These are phyloP conservation scores for Drosophila erecta DNA, from an alignment of 1,140 invertebrate genomes.

Conservation along the genomic window DNA sequence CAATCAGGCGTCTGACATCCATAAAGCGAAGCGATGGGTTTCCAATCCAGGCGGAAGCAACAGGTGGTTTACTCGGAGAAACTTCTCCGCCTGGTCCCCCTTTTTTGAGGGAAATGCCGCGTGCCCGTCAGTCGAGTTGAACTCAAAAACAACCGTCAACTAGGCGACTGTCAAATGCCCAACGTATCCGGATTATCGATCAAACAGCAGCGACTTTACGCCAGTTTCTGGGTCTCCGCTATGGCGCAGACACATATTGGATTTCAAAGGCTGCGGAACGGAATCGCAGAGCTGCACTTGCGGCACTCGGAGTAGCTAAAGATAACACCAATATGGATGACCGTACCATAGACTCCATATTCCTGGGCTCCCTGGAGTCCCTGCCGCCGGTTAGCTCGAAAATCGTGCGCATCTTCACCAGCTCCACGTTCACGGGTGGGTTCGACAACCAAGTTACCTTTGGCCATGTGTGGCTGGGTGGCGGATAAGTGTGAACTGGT, in stretches of 20 bases:
- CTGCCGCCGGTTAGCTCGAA: conserved; percentile 98
- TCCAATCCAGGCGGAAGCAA: conserved; percentile 55
- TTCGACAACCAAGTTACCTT: conserved; percentile 2
- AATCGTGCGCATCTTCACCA: conserved; percentile 99
- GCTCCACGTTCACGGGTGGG: conserved; percentile 98
- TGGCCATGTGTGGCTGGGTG: background rate
- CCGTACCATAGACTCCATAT: conserved; percentile 94
- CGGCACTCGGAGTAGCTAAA: conserved; percentile 16
- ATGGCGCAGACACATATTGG: conserved; percentile 69
- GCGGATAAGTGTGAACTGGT: conserved; percentile 34
- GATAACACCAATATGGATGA: conserved; percentile 90
- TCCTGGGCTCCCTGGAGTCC: conserved; percentile 94
- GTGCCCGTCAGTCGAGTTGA: conserved; percentile 57
- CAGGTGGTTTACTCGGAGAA: conserved; percentile 50
- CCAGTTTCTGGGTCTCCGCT: conserved; percentile 68
- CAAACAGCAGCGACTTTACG: conserved; percentile 75
- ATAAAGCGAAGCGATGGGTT: conserved; percentile 41
- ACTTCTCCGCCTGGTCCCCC: background rate
- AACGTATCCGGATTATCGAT: conserved; percentile 73
- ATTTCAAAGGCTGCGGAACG: conserved; percentile 63
- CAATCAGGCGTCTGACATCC: conserved; percentile 61
- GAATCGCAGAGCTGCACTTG: conserved; percentile 28
- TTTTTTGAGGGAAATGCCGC: conserved; percentile 10
- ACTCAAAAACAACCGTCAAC: conserved; percentile 81
- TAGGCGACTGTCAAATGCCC: conserved; percentile 81